A percentile compares a stretch with the other conserved stretches of the same genome.
These are phyloP conservation scores for Notodromas monacha DNA, from an alignment of 2,888 invertebrate species.

Conservation along the genomic window DNA sequence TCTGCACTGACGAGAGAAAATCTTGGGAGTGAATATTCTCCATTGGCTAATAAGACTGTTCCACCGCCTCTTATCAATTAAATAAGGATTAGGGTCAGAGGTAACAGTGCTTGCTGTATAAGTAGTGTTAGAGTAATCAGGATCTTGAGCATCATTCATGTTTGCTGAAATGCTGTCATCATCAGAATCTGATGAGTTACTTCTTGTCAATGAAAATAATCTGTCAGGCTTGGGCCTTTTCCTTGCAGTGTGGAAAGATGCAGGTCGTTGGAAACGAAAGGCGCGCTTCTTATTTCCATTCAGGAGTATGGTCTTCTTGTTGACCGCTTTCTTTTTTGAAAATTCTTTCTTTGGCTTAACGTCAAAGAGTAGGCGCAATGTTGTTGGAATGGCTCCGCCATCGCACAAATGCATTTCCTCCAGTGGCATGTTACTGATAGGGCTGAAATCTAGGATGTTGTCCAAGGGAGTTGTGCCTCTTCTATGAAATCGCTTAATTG, in stretches of 20 bases:
- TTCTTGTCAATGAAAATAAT: background rate
- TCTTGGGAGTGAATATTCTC: conserved; percentile 1
- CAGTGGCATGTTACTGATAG: background rate
- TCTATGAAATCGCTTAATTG: background rate
- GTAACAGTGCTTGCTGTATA: background rate
- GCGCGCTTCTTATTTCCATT: background rate
- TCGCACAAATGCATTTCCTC: conserved; percentile 4
- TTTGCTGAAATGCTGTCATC: too few relatives aligned
- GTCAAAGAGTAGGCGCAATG: conserved; percentile 1
- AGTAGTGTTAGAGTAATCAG: background rate
- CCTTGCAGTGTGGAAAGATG: background rate
- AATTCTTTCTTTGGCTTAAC: background rate
- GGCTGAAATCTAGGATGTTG: background rate
- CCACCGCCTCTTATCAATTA: background rate
- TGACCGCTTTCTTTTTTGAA: background rate
- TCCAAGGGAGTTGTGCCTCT: background rate
- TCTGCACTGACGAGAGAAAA: conserved; percentile 2
- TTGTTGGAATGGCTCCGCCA: conserved; percentile 1
- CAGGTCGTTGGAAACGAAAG: background rate
- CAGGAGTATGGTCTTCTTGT: background rate
- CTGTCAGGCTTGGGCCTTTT: too few relatives aligned
- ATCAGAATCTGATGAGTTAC: background rate
- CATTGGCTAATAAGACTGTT: background rate
- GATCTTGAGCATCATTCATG: conserved; percentile 1
- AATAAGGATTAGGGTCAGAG: background rate